These are phyloP conservation scores for Mola mola DNA, from an alignment of 2,113 vertebrate genomes.

Conservation along the genomic window DNA sequence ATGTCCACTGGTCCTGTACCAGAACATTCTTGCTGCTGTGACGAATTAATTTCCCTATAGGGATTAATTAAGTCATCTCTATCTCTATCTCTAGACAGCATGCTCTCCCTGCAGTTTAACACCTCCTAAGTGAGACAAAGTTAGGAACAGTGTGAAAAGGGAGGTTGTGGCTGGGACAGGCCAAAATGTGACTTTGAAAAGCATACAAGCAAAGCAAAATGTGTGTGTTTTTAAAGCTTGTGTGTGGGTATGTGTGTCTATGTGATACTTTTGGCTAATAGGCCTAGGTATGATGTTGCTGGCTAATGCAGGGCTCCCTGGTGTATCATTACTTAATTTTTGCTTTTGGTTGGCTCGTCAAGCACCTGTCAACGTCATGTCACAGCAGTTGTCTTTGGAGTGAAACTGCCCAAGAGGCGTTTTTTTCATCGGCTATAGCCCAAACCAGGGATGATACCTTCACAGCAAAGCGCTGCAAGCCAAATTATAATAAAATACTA, in stretches of 20 bases:
- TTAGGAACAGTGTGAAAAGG: conserved; percentile 46
- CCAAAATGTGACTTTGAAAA: conserved; percentile 3
- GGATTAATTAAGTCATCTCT: too few species aligned
- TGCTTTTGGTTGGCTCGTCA: conserved; percentile 62
- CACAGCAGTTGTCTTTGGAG: conserved; percentile 54
- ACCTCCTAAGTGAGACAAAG: conserved; percentile 36
- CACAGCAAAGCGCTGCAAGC: too few species aligned
- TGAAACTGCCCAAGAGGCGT: conserved; percentile 64
- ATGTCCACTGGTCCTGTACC: too few species aligned
- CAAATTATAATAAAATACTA: too few species aligned
- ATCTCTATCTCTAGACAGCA: conserved; percentile 12
- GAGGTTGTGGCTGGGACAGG: conserved; percentile 40
- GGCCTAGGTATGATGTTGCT: conserved; percentile 60
- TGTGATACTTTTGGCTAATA: conserved; percentile 68
- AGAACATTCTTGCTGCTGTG: too few species aligned
- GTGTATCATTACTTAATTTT: conserved; percentile 79
- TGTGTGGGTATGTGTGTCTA: conserved; percentile 38
- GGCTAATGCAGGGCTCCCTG: conserved; percentile 46
- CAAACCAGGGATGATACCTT: too few species aligned
- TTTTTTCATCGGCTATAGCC: conserved; percentile 50
- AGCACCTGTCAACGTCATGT: conserved; percentile 71
- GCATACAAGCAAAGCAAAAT: too few species aligned
- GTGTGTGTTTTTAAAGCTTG: too few species aligned
- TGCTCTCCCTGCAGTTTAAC: conserved; percentile 19
- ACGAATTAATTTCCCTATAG: too few species aligned